These are phyloP conservation scores for Papilio gigon DNA, from an alignment of 2,888 invertebrate species.

Conservation along the genomic window DNA sequence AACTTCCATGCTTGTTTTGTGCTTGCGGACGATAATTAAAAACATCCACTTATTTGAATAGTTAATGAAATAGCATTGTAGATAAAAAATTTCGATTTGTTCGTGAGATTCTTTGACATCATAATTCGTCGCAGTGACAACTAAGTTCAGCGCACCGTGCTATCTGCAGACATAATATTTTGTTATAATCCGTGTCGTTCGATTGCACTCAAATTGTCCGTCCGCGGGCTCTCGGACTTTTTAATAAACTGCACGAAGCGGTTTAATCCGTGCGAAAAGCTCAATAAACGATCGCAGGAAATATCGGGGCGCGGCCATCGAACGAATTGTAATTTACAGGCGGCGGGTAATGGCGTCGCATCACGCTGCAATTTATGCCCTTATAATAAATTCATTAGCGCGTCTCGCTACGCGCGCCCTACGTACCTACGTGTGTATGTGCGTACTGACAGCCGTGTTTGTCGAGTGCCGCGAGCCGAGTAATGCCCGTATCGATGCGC, in stretches of 20 bases:
- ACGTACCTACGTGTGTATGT: conserved; percentile 51
- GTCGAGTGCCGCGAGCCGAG: conserved; percentile 49
- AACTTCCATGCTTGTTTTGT: not conserved
- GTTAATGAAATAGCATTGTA: no score
- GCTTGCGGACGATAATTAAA: no score
- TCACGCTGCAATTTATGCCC: conserved; percentile 79
- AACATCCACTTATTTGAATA: no score
- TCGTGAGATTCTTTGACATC: no score
- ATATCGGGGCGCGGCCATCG: conserved; percentile 60
- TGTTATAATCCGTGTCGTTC: not conserved
- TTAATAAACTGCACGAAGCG: conserved; percentile 51
- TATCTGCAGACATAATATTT: conserved; percentile 10
- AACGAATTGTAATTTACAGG: conserved; percentile 79
- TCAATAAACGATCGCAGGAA: conserved; percentile 70
- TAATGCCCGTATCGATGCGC: conserved; percentile 47
- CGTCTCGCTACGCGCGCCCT: conserved; percentile 51
- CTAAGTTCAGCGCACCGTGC: no score
- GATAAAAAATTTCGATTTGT: no score
- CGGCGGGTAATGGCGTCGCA: conserved; percentile 76
- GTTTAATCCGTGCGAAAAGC: conserved; percentile 59
- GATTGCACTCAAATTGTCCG: conserved; percentile 2
- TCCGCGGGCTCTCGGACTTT: conserved; percentile 45
- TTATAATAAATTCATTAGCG: conserved; percentile 82
- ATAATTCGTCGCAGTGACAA: no score
- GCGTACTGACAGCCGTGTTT: conserved; percentile 52